Evolutionary conservation across 2,113 vertebrate species (phyloP).

Genomic region (Colaptes auratus): DNA sequence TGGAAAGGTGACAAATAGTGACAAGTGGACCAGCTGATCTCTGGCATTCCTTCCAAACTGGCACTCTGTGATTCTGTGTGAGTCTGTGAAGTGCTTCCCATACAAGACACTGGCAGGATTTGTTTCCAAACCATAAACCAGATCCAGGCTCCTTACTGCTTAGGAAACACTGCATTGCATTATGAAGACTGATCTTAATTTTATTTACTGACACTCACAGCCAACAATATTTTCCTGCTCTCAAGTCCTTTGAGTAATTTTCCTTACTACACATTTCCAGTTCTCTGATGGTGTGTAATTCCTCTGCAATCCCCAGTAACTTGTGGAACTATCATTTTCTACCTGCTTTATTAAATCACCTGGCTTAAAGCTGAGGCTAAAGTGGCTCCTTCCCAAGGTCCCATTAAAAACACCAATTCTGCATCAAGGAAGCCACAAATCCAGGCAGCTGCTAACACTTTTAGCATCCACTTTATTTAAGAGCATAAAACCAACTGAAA

Average conservation of each 20-base stretch:
- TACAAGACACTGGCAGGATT: neutral
- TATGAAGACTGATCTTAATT: neutral
- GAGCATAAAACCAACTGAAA: neutral
- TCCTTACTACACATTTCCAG: neutral
- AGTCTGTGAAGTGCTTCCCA: neutral
- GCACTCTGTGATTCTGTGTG: too few relatives aligned
- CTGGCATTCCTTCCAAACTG: too few relatives aligned
- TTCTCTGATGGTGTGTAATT: neutral
- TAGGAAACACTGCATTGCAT: neutral
- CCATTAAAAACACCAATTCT: neutral
- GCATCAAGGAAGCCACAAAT: neutral
- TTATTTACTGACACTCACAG: neutral
- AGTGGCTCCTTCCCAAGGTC: neutral
- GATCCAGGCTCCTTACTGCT: neutral
- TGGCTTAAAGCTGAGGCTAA: neutral
- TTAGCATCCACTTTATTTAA: neutral
- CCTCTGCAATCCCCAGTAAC: neutral
- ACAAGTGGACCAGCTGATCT: neutral
- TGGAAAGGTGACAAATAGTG: neutral
- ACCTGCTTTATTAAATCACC: neutral
- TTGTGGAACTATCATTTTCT: neutral
- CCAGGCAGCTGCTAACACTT: neutral
- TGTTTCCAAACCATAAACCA: neutral
- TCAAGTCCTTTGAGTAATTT: neutral
- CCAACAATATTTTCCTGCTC: neutral